Evolutionary conservation across 2,888 invertebrate genomes (phyloP), one percentile per base, ranked within the genome.

Genomic region (Aporophyla nigra): DNA sequence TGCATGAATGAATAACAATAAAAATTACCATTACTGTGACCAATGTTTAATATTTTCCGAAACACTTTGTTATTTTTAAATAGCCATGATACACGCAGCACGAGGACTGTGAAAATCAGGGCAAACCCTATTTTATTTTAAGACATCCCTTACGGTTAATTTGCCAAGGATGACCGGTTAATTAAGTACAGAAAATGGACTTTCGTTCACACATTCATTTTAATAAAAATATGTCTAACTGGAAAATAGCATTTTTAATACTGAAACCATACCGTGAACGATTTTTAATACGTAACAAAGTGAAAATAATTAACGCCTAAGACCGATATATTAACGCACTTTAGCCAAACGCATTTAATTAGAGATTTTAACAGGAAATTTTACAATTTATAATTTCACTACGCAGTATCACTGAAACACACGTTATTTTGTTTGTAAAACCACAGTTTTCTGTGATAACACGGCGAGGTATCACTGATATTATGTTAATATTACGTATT

Each of bases 401-500:
- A 70, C 69, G 78, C 70, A 27, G n/a, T 65, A 79, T 79, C 88
- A 87, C 88, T 86, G 14, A 74, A 46, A 70, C 87, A 83, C 85
- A 43, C 76, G 59, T 70, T 77, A 56, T 46, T 53, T 73, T 72
- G 59, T 59, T 75, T 71, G 10, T 70, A 67, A 62, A 51, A 53
- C 51, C 51, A 69, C 74, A 49, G 46, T 71, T 81, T 88, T 80
- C 27, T 79, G 51, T 84, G 75, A 86, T 84, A 86, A 80, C 80
- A 82, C 76, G 46, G 43, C 53, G n/a, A 43, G 62, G 67, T 72
- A 76, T 69, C 86, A 82, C 87, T 77, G 69, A 51, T 84, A 80
- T 76, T 79, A 67, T 76, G 74, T 80, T 82, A 85, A 78, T 77
- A 82, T 85, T 82, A 86, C 71, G 76, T 83, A 82, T 87, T 88